Percentiles rank a stretch among this genome's conserved stretches.
Evolutionary conservation across 2,113 vertebrate species (phyloP).

Genomic region (Pituophis catenifer): DNA sequence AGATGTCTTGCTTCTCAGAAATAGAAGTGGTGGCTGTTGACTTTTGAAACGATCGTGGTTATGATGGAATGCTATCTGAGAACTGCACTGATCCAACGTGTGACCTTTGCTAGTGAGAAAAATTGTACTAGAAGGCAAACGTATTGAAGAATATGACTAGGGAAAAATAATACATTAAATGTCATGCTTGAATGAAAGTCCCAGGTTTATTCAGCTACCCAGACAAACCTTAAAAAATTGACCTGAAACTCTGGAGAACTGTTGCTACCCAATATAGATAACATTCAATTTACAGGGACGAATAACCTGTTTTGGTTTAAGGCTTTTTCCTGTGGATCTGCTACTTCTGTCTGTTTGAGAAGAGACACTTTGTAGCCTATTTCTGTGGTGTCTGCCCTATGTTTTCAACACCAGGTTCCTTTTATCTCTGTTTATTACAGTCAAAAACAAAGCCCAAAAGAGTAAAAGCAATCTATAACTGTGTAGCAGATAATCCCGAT

Average conservation of each 20-base stretch:
- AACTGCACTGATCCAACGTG: not conserved
- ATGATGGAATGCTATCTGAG: not conserved
- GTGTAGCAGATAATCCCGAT: slow-evolving; percentile 87
- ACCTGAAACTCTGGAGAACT: not conserved
- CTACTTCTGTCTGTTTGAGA: not conserved
- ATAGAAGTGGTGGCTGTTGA: not conserved
- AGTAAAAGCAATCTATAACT: slow-evolving; percentile 93
- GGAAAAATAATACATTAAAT: no score
- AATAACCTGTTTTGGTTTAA: not conserved
- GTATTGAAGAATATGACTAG: not conserved
- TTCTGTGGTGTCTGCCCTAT: not conserved
- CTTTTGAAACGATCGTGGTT: not conserved
- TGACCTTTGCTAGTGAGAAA: not conserved
- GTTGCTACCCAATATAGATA: not conserved
- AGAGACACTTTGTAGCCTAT: no score
- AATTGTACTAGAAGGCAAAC: not conserved
- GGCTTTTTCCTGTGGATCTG: not conserved
- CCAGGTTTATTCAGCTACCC: not conserved
- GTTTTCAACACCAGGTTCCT: not conserved
- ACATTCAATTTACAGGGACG: not conserved
- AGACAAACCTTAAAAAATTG: not conserved
- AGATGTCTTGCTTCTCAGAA: not conserved
- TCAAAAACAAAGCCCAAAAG: slow-evolving; percentile 82
- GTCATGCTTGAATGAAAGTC: not conserved
- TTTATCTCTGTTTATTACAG: slow-evolving; percentile 62